Evolutionary conservation across 2,888 invertebrate genomes (phyloP), one percentile per base, ranked within the genome.

Genomic region (Lasioglossum morio): DNA sequence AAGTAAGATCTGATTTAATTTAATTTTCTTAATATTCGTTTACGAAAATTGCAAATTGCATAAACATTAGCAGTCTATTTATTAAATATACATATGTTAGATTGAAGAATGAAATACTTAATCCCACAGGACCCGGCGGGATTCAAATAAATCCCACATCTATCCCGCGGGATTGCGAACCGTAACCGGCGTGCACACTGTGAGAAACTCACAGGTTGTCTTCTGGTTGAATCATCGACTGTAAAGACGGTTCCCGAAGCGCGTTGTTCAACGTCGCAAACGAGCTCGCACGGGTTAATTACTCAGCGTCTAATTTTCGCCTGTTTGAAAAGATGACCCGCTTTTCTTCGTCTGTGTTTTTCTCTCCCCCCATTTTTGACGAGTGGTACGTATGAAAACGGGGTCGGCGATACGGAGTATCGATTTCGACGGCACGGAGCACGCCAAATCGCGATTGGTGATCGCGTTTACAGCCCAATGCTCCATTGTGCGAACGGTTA

Each of bases 361-460:
- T 23, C 7, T 1, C 16, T 23, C 7, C 8, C 23, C 23, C 23
- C 48, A 3, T 57, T 63, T 30, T 63, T 16, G 27, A 57, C 74
- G 73, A 87, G 72, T 12, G 60, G 72, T 34, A 72, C 83, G 75
- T 77, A 84, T 76, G 89, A 72, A 79, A 84, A 79, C 37, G 82
- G 83, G 90, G 89, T 86, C 89, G 46, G 37, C 82, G 40, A 85
- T 84, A 85, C 79, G 48, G 87, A 53, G 60, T 83, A 91, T 90
- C 88, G 89, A 90, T 90, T 87, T 66, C 74, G 48, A 79, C 74
- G 82, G 30, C 19, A 66, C 19, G 34, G 73, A 77, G 48, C 57
- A 76, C 75, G 63, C 77, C 78, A 78, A 81, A 83, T 87, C 80
- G 43, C 34, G 74, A 79, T 80, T 81, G 74, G 43, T 80, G 82